These are phyloP conservation scores for Accipiter virgatus DNA, from an alignment of 2,113 vertebrate genomes.

Conservation along the genomic window DNA sequence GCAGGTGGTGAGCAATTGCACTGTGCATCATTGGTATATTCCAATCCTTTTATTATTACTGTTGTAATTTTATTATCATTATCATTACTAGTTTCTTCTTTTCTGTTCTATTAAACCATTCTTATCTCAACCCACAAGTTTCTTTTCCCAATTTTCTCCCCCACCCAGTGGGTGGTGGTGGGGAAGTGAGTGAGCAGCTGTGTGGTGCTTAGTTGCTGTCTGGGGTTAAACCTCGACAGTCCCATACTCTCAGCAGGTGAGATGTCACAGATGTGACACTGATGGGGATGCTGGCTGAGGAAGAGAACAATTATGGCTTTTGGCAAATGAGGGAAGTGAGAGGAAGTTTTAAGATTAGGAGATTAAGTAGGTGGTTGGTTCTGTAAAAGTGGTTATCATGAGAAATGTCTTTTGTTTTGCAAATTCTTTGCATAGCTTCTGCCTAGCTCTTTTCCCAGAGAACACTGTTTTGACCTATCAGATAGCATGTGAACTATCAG, in stretches of 20 bases:
- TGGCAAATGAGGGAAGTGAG: not conserved
- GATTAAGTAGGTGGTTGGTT: not conserved
- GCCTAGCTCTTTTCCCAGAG: not conserved
- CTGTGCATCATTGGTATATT: too few species aligned
- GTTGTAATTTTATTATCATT: too few species aligned
- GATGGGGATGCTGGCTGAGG: not conserved
- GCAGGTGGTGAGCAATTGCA: too few species aligned
- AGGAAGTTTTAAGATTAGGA: not conserved
- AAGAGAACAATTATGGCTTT: not conserved
- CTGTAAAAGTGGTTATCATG: not conserved
- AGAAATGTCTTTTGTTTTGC: not conserved
- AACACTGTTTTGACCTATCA: not conserved
- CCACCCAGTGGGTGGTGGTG: too few species aligned
- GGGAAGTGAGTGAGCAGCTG: too few species aligned
- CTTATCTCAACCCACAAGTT: too few species aligned
- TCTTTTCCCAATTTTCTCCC: too few species aligned
- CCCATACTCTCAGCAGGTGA: not conserved
- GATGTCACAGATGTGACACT: not conserved
- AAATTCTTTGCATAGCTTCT: not conserved
- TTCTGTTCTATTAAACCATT: too few species aligned
- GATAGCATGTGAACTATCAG: not conserved
- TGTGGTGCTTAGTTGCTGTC: too few species aligned
- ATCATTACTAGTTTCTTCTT: too few species aligned
- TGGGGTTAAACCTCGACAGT: too few species aligned
- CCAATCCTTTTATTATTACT: too few species aligned